A percentile compares a stretch with the other conserved stretches of the same genome.
Conservation (phyloP, 1,140 invertebrate species). For the Asobara japonica region DNA sequence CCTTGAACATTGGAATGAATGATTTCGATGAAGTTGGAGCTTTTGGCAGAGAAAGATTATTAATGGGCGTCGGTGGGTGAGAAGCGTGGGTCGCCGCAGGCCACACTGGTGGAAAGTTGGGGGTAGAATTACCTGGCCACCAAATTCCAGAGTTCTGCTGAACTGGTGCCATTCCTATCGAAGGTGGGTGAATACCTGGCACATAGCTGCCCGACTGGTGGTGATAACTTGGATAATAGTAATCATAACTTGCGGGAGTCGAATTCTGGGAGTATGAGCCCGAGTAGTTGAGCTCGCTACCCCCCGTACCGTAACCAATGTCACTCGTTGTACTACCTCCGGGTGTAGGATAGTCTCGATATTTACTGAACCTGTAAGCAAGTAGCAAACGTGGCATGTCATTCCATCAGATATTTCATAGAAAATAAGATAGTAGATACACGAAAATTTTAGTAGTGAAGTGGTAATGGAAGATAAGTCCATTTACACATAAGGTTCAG, state of each 20-base stretch:
- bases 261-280: conserved; percentile 65
- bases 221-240: conserved; percentile 61
- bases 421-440: no score
- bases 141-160: conserved; percentile 58
- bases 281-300: conserved; percentile 67
- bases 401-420: no score
- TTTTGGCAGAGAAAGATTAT: background rate
- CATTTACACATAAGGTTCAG: no score
- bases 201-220: conserved; percentile 58
- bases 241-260: conserved; percentile 64
- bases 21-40: conserved; percentile 34
- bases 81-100: conserved; percentile 16
- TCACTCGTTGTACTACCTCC: conserved; percentile 65
- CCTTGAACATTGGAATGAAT: conserved; percentile 32
- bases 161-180: conserved; percentile 51
- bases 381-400: no score
- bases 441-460: no score
- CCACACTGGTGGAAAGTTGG: conserved; percentile 32
- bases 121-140: conserved; percentile 51
- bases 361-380: conserved; percentile 58
- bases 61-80: conserved; percentile 5
- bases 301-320: conserved; percentile 68
- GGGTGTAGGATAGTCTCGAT: conserved; percentile 67
- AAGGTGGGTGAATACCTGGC: conserved; percentile 43
- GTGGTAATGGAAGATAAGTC: no score